Base-by-base conservation (phyloP, 2,888 invertebrate genomes). In the Cantharis nigra region DNA sequence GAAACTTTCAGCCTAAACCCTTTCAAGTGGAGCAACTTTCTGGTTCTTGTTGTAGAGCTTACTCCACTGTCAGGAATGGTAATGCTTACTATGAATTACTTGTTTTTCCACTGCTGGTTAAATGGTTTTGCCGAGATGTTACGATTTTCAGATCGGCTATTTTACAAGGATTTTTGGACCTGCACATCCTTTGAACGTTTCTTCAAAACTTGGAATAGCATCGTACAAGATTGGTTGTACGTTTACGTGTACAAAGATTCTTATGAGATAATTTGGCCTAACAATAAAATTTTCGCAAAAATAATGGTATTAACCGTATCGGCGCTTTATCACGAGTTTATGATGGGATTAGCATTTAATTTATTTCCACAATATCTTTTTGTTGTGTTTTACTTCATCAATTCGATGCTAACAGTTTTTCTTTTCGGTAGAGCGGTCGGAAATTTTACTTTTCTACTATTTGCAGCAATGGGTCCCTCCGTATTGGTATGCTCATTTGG, bases 181-280 rank as follows among this genome's bases (percentile, higher is more conserved):
- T 92, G 94, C 2, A 93, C 93, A 0, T 93, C 93, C n/a, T 97
- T 93, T 88, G 92, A 93, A 0, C 91, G 90, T 11, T 98, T 94
- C 88, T 98, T 96, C 88, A 92, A 97, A 13, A 94, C 95, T 4
- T 98, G 98, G 98, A 99, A 98, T 87, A 92, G 96, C 16, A 94
- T 98, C 0, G 97, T 98, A 0, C 95, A 98, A 87, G 96, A 97
- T 82, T 98, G 98, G 97, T 90, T 98, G 0, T 96, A 97, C 83
- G 93, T 93, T 5, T 97, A 98, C 87, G 91, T 99, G 77, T 97
- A 97, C 88, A 93, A 92, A 83, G 97, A 97, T 72, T 81, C 89
- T 28, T 88, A 90, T 79, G 89, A 88, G 69, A 82, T 89, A 20
- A 77, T 91, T 0, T 86, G 87, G 3, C 86, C 88, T 1, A 87